Evolutionary conservation across 2,888 invertebrate genomes (phyloP), one percentile per base, ranked within the genome.

Genomic region (Anagyrus pseudococci): DNA sequence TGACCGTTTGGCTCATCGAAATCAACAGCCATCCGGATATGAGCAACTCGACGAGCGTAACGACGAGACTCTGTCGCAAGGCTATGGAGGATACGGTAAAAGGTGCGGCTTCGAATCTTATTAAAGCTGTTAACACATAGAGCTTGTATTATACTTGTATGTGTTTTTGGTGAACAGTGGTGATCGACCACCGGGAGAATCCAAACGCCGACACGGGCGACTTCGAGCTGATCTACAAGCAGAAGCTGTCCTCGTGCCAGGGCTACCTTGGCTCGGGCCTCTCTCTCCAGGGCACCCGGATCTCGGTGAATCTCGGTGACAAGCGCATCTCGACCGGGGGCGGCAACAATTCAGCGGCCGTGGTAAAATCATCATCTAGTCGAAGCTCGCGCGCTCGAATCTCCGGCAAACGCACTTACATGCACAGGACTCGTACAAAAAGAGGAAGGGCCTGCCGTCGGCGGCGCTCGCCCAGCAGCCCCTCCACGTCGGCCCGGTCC

Each of bases 11-110:
- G 95, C 84, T 97, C 2, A 91, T 97, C 69, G 97, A 97, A 82
- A 95, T 97, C 69, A 97, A 97, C 80, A 93, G 94, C 8, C 93
- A 94, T 81, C 96, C 97, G 0, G 93, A 95, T 82, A 86, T 97
- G 84, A 92, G 93, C 15, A 88, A 91, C n/a, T 93, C 93, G 0
- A 96, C 96, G 0, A 92, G 90, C 66, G 93, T 96, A 0, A 97
- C 96, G 0, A 89, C 93, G 0, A 83, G 91, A 53, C 84, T 97
- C 75, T 96, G 96, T 77, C 89, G 92, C 8, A 91, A 90, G 77
- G 94, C 94, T 63, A 85, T 96, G 65, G 94, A 95, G 76, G 96
- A 97, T 82, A 88, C 93, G 3, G 85, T 96, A 47, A 96, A 96
- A 90, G 96, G 96, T 94, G 75, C 64, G 19, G 17, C 3, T 2